Base-by-base conservation (phyloP, 2,797 vertebrate genomes). In the Oreortyx pictus region DNA sequence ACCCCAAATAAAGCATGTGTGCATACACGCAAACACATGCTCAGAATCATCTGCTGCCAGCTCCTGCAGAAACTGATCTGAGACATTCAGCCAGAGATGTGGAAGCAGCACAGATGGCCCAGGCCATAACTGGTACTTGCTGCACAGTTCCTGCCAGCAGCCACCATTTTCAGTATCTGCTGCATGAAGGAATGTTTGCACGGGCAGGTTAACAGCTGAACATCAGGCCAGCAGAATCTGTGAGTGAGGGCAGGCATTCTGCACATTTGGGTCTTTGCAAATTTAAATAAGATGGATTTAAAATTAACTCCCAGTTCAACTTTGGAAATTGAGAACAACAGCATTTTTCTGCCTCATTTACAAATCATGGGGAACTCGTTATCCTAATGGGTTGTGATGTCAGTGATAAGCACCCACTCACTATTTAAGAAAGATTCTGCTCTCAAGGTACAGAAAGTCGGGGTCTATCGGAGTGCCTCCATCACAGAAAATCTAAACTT, bases 51-150 rank as follows among this genome's bases (percentile, higher is more conserved):
- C 76, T 86, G 84, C 95, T 90, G 90, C 84, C 94, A 94, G 73
- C 76, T 93, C 93, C 84, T 79, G 23, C 59, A 82, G 89, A 64
- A 85, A 70, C 72, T 82, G 46, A 41, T 80, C 66, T 16, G 56
- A 18, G 11, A 60, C 22, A 65, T 9, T 81, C 68, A 85, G 88
- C 72, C 88, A 87, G 86, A 60, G 86, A 88, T 80, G 43, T 90
- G 85, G 79, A 64, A 94, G 75, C 82, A 73, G 46, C 70, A 29
- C 93, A 94, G 95, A 96, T 93, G 95, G 95, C 82, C 94, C 90
- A 94, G 93, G 90, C 90, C 93, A 86, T 66, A 52, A 18, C 8
- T 4, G 14, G 72, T 44, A 57, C 61, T 76, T 56, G 64, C 82
- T 90, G 54, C 18, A 75, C 86, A 86, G 86, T 72, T 93, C 72